These are phyloP conservation scores for Eristalis pertinax DNA, from an alignment of 2,888 invertebrate genomes.

Conservation along the genomic window DNA sequence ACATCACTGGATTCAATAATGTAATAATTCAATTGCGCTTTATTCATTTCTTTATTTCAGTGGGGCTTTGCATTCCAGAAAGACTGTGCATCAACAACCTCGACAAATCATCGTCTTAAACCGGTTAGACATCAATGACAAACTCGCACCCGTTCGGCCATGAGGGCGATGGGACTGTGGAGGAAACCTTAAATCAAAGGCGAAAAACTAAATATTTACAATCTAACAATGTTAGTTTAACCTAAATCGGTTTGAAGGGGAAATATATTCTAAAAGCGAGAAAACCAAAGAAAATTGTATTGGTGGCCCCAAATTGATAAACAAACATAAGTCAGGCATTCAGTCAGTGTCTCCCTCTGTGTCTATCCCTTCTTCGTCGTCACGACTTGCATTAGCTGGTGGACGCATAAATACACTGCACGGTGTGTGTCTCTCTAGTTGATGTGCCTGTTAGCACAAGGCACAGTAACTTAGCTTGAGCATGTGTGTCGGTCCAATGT, in stretches of 20 bases:
- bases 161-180: not conserved
- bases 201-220: conserved; percentile 63
- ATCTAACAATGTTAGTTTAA: conserved; percentile 58
- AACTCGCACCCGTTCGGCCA: not conserved
- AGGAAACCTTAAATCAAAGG: conserved; percentile 57
- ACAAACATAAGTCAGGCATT: conserved; percentile 47
- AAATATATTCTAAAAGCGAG: not conserved
- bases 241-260: conserved; percentile 42
- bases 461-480: conserved; percentile 33
- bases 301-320: conserved; percentile 57
- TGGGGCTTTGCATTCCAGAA: not conserved
- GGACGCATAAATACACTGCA: not conserved
- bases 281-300: conserved; percentile 30
- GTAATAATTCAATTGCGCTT: conserved; percentile 15
- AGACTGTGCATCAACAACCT: conserved; percentile 36
- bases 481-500: not conserved
- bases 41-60: not conserved
- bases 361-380: not conserved
- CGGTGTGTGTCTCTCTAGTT: not conserved
- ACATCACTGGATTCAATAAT: conserved; percentile 7
- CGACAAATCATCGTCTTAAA: conserved; percentile 5
- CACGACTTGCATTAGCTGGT: conserved; percentile 11
- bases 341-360: not conserved
- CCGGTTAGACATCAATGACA: conserved; percentile 9
- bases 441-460: conserved; percentile 50